Evolutionary conservation across 2,888 invertebrate genomes (phyloP).

Genomic region (Thymelicus sylvestris): DNA sequence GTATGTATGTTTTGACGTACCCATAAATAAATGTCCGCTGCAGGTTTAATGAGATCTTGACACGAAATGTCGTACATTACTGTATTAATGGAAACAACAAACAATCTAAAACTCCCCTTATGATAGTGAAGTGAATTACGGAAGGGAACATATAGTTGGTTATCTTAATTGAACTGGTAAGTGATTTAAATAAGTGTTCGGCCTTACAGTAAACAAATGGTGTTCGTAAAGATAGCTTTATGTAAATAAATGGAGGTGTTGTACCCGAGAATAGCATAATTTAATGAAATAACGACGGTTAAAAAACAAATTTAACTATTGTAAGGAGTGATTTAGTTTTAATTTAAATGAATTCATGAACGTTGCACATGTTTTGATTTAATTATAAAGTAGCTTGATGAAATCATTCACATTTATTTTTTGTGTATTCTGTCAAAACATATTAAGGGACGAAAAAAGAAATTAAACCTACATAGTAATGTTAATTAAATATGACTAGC

Average conservation of each 20-base stretch:
- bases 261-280: neutral
- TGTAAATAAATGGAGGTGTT: slow-evolving; percentile 1
- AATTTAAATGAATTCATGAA: too few species aligned
- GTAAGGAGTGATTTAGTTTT: neutral
- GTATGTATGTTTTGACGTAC: slow-evolving; percentile 73
- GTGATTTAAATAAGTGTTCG: slow-evolving; percentile 41
- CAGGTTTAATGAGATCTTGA: slow-evolving; percentile 78
- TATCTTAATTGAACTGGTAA: slow-evolving; percentile 53
- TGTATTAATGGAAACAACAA: slow-evolving; percentile 68
- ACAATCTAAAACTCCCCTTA: slow-evolving; percentile 71
- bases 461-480: too few species aligned
- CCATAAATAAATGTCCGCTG: slow-evolving; percentile 60
- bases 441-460: too few species aligned
- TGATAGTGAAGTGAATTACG: slow-evolving; percentile 71
- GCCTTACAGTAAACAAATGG: slow-evolving; percentile 21
- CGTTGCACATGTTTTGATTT: too few species aligned
- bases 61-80: slow-evolving; percentile 67
- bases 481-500: neutral
- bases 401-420: too few species aligned
- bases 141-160: slow-evolving; percentile 32
- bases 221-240: slow-evolving; percentile 11
- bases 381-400: too few species aligned
- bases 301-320: neutral
- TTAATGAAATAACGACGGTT: neutral
- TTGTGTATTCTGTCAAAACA: too few species aligned